These are phyloP conservation scores for Lucifuga dentata DNA, from an alignment of 2,113 vertebrate species.

Conservation along the genomic window DNA sequence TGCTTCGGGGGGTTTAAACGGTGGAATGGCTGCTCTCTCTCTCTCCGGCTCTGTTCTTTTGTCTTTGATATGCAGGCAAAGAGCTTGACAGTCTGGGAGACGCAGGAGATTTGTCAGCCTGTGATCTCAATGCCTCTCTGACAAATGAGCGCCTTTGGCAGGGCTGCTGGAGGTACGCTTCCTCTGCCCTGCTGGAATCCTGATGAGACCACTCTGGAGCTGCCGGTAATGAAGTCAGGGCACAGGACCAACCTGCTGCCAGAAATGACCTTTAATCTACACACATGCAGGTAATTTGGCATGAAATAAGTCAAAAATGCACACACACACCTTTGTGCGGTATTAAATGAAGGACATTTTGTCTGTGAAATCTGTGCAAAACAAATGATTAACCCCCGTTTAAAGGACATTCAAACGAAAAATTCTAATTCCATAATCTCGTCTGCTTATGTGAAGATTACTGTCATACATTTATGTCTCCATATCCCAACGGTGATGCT, in stretches of 20 bases:
- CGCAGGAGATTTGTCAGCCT: slow-evolving; percentile 81
- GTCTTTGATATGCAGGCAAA: slow-evolving; percentile 82
- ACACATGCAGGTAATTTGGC: slow-evolving; percentile 54
- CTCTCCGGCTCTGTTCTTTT: slow-evolving; percentile 76
- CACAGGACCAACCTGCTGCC: slow-evolving; percentile 62
- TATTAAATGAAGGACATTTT: slow-evolving; percentile 11
- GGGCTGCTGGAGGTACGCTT: slow-evolving; percentile 70
- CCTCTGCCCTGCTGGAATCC: slow-evolving; percentile 71
- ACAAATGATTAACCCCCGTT: background rate
- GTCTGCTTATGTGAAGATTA: background rate
- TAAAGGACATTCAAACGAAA: slow-evolving; percentile 1
- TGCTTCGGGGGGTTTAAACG: slow-evolving; percentile 73
- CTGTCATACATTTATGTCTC: slow-evolving; percentile 6
- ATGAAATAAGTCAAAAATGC: slow-evolving; percentile 21
- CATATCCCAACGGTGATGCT: slow-evolving; percentile 35
- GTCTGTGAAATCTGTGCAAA: background rate
- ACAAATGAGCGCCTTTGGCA: slow-evolving; percentile 83
- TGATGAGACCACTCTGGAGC: slow-evolving; percentile 68
- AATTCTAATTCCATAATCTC: slow-evolving; percentile 7
- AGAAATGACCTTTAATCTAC: slow-evolving; percentile 69
- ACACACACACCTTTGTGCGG: slow-evolving; percentile 9
- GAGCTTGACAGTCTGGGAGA: slow-evolving; percentile 78
- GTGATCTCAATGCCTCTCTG: slow-evolving; percentile 81
- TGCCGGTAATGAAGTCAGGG: slow-evolving; percentile 68
- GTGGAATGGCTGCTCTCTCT: slow-evolving; percentile 73